Percentiles rank a stretch among this genome's conserved stretches.
phyloP scores from a whole-genome alignment of 2,888 invertebrate species.

The Deroplatys truncata region DNA sequence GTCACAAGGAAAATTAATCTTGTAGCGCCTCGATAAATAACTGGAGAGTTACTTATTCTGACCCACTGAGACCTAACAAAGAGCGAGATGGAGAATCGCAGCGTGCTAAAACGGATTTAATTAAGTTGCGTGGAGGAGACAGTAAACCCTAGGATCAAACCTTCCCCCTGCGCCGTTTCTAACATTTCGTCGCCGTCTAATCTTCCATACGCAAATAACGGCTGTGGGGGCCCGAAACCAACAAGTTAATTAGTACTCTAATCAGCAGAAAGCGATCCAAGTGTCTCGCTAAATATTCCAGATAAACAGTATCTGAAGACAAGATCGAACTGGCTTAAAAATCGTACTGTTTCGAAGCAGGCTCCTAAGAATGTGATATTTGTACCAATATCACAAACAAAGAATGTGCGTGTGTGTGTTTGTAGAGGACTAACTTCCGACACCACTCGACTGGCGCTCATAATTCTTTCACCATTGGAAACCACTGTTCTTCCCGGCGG shows the following conservation, averaged over 20 bases:
- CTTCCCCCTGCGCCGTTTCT: neutral
- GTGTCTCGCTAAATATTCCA: neutral
- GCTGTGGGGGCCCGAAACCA: neutral
- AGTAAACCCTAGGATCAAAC: neutral
- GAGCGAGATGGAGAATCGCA: neutral
- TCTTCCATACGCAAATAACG: neutral
- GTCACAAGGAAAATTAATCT: neutral
- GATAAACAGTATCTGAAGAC: too few species aligned
- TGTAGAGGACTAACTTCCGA: too few species aligned
- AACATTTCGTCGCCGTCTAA: neutral
- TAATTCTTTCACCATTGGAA: too few species aligned
- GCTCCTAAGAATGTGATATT: too few species aligned
- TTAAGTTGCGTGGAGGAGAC: neutral
- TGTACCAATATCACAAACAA: too few species aligned
- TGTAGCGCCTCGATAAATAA: neutral
- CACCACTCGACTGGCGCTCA: too few species aligned
- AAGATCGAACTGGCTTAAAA: too few species aligned
- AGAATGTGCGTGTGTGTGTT: too few species aligned
- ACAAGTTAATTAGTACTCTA: neutral
- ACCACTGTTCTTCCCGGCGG: too few species aligned
- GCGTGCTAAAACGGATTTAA: neutral
- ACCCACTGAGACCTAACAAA: neutral
- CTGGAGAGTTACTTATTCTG: neutral
- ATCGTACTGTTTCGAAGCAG: too few species aligned
- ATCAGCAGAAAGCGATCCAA: neutral